Evolutionary conservation across 2,888 invertebrate species (phyloP).

Genomic region (Allacma fusca): DNA sequence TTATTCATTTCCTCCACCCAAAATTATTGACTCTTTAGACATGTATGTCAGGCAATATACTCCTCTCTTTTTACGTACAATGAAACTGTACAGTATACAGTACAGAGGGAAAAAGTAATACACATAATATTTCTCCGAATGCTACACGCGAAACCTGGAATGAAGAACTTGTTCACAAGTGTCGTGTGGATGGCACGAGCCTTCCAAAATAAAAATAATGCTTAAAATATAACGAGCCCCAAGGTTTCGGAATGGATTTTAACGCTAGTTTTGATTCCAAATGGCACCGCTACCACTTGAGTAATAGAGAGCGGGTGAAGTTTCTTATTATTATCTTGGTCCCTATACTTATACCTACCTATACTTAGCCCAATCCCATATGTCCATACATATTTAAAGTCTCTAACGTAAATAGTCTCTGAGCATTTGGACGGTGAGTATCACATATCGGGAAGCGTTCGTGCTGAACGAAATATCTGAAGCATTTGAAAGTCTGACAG

Average conservation of each 20-base stretch:
- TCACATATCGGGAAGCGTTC: slow-evolving; percentile 21
- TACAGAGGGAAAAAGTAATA: no score
- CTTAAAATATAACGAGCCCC: background rate
- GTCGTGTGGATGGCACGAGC: background rate
- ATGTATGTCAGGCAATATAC: no score
- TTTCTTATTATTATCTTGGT: background rate
- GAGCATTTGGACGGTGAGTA: background rate
- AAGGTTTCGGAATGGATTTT: background rate
- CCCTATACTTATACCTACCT: background rate
- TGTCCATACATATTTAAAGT: background rate
- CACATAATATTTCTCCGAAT: background rate
- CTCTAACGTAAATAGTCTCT: background rate
- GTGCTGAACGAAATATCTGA: slow-evolving; percentile 40
- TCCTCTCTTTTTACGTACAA: no score
- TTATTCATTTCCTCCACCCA: background rate
- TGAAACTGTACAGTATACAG: no score
- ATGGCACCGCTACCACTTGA: background rate
- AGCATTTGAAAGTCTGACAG: slow-evolving; percentile 33
- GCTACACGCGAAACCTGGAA: background rate
- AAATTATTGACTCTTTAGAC: background rate
- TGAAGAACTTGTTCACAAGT: background rate
- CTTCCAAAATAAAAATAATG: background rate
- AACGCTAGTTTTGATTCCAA: background rate
- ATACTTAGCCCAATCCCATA: no score
- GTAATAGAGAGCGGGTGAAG: background rate